Evolutionary conservation across 1,140 invertebrate genomes (phyloP).

Genomic region (Atta cephalotes): DNA sequence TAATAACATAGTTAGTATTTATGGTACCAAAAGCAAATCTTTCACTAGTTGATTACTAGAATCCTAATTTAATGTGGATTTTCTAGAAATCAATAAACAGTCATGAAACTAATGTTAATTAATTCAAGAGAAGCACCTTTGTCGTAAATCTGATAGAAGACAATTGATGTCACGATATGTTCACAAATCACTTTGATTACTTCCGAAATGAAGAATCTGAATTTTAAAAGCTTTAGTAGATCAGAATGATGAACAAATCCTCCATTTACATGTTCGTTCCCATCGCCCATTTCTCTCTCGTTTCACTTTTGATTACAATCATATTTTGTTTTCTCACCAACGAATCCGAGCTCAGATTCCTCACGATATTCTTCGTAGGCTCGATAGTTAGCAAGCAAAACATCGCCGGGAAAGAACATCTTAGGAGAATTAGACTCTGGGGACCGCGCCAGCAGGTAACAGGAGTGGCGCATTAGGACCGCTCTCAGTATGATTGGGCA

Average conservation of each 20-base stretch:
- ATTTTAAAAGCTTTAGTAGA: not conserved
- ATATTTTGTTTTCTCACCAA: slow-evolving; percentile 4
- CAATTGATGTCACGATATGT: slow-evolving; percentile 12
- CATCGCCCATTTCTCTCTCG: not conserved
- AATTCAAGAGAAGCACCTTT: not conserved
- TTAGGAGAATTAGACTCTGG: slow-evolving; percentile 75
- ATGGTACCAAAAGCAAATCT: not conserved
- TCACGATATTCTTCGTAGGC: not conserved
- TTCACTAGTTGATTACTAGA: not conserved
- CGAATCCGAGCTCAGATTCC: not conserved
- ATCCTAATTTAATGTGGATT: slow-evolving; percentile 2
- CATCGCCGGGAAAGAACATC: not conserved
- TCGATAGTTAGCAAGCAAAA: not conserved
- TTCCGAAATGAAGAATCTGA: not conserved
- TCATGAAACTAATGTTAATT: slow-evolving; percentile 6
- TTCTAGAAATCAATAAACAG: not conserved
- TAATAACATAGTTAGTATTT: slow-evolving; percentile 22
- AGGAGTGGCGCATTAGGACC: slow-evolving; percentile 82
- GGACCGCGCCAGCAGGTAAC: slow-evolving; percentile 78
- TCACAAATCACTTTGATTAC: slow-evolving; percentile 33
- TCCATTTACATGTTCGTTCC: not conserved
- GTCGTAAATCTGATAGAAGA: not conserved
- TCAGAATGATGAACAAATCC: not conserved
- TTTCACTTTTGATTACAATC: not conserved
- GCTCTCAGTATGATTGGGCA: slow-evolving; percentile 82